These are phyloP conservation scores for Microtus pennsylvanicus DNA, from an alignment of 2,113 vertebrate genomes.

Conservation along the genomic window DNA sequence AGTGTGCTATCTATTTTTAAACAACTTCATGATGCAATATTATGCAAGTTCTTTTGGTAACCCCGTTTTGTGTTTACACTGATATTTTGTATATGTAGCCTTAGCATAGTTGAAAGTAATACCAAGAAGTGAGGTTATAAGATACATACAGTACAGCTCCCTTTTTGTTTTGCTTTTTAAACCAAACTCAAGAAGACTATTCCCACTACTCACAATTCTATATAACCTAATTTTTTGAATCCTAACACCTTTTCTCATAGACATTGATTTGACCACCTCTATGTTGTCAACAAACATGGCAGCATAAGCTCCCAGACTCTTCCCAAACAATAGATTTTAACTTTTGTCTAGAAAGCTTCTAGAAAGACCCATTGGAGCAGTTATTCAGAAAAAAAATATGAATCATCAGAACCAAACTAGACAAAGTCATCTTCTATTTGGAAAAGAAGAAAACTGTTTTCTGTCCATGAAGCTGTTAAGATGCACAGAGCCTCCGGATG, in stretches of 20 bases:
- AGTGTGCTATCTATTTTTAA: constrained; percentile 50
- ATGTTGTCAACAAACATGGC: background rate
- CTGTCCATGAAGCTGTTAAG: too few species aligned
- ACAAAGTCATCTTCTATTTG: too few species aligned
- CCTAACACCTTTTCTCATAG: background rate
- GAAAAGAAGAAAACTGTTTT: background rate
- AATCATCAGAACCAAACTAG: background rate
- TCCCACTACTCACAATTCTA: background rate
- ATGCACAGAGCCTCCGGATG: too few species aligned
- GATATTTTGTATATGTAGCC: background rate
- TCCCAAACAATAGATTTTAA: background rate
- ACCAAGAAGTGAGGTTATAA: background rate
- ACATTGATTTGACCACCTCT: background rate
- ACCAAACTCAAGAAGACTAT: background rate
- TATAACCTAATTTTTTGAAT: background rate
- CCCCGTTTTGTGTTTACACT: constrained; percentile 42
- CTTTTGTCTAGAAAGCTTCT: background rate
- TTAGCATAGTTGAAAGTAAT: constrained; percentile 32
- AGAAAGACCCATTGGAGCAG: background rate
- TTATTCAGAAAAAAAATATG: background rate
- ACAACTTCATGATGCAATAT: constrained; percentile 19
- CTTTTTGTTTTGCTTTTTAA: background rate
- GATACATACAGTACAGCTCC: background rate
- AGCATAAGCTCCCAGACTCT: background rate
- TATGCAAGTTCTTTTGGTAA: constrained; percentile 53